Evolutionary conservation across 1,140 invertebrate genomes (phyloP), one percentile per base, ranked within the genome.

Genomic region (Acyrthosiphon pisum): DNA sequence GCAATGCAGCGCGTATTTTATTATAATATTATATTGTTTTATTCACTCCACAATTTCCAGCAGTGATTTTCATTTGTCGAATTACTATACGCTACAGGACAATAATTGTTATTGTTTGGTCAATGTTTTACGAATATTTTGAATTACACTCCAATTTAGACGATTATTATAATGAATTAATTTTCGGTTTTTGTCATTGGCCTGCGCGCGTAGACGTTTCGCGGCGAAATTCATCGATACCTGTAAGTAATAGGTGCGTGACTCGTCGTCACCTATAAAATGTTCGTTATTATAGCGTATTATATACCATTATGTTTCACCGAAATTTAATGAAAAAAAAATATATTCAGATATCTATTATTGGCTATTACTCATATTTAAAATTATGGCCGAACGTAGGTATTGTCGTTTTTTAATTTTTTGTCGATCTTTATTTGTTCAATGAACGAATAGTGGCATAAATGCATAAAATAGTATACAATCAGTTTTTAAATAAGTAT

Each of bases 281-380:
- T 76, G 14, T n/a, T 76, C 14, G n/a, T n/a, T 76, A 76, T 76
- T 76, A 76, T 76, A 3, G 60, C 30, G 14, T n/a, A 76, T 76
- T 76, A 76, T 68, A 68, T n/a, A n/a, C 14, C n/a, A 76, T 76
- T 76, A 76, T 76, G 60, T 76, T 76, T n/a, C n/a, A n/a, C 56
- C 0, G 26, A 11, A 60, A 60, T 60, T 46, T 46, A 46, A 46
- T 46, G 0, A 18, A 30, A n/a, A 76, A 68, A 76, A 68, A n/a
- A 35, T 76, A n/a, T 2, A 68, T 18, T 14, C 30, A 76, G 6
- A 35, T 76, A 76, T 30, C 14, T 18, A 22, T 76, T 35, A 30
- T 76, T 35, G 30, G n/a, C 60, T 76, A 76, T 76, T 76, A 76
- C 4, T 76, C 14, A n/a, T 76, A 35, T 8, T 76, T 76, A 18